These are phyloP conservation scores for Amyelois transitella DNA, from an alignment of 1,140 invertebrate genomes.

Conservation along the genomic window DNA sequence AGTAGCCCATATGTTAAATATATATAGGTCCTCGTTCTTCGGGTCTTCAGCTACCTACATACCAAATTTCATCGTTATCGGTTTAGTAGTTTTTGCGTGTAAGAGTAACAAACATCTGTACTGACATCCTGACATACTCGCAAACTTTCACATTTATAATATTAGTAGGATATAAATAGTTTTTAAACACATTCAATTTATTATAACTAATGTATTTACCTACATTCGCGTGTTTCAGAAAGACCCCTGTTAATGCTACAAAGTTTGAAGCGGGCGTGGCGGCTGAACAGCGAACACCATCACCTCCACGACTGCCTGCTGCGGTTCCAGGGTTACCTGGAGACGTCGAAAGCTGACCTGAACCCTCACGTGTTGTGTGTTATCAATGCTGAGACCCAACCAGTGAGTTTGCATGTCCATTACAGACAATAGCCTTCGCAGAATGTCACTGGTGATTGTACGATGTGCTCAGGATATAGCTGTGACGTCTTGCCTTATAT, in stretches of 20 bases:
- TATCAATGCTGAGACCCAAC: constrained; percentile 81
- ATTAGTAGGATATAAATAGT: too few relatives aligned
- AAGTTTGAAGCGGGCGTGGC: constrained; percentile 90
- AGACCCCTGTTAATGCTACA: constrained; percentile 91
- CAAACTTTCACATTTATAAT: too few relatives aligned
- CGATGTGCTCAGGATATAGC: too few relatives aligned
- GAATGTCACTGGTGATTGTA: too few relatives aligned
- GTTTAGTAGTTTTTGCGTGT: too few relatives aligned
- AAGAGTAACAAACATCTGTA: too few relatives aligned
- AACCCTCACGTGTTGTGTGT: constrained; percentile 82
- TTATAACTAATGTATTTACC: neutral
- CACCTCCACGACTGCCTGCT: constrained; percentile 90
- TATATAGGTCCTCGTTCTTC: neutral
- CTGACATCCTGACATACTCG: too few relatives aligned
- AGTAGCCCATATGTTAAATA: neutral
- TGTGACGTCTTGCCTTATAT: too few relatives aligned
- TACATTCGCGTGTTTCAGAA: constrained; percentile 67
- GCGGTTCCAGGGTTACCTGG: constrained; percentile 80
- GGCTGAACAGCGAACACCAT: constrained; percentile 82
- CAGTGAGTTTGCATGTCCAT: constrained; percentile 57
- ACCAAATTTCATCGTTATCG: too few relatives aligned
- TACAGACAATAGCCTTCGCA: too few relatives aligned
- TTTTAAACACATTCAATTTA: neutral
- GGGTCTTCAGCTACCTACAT: too few relatives aligned
- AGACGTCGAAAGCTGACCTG: constrained; percentile 53